A percentile compares a stretch with the other conserved stretches of the same genome.
Evolutionary conservation across 2,888 invertebrate genomes (phyloP).

Genomic region (Mystacides longicornis): DNA sequence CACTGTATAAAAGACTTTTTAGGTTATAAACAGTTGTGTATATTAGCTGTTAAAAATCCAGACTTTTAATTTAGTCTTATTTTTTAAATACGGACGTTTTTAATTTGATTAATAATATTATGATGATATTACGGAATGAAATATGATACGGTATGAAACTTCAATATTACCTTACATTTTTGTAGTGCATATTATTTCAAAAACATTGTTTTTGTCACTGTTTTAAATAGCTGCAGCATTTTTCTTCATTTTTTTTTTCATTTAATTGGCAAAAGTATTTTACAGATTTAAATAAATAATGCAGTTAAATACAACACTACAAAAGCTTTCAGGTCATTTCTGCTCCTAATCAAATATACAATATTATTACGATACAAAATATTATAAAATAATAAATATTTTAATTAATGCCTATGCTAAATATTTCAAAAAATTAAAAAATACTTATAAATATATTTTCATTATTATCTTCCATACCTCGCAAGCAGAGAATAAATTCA

Average conservation of each 20-base stretch:
- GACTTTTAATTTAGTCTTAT: too few species aligned
- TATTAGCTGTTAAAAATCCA: too few species aligned
- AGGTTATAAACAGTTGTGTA: too few species aligned
- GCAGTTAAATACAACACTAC: conserved; percentile 26
- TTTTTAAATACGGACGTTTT: too few species aligned
- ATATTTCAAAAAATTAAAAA: conserved; percentile 26
- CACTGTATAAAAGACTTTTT: too few species aligned
- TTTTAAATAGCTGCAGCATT: neutral
- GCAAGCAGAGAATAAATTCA: too few species aligned
- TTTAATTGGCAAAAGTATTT: neutral
- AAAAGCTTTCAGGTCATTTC: conserved; percentile 20
- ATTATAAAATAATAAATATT: neutral
- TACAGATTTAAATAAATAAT: conserved; percentile 2
- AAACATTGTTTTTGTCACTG: neutral
- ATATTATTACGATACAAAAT: conserved; percentile 13
- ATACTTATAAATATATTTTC: conserved; percentile 1
- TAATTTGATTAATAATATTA: too few species aligned
- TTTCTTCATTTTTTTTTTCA: neutral
- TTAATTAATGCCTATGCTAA: conserved; percentile 6
- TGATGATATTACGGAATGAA: too few species aligned
- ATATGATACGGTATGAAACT: too few species aligned
- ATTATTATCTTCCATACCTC: too few species aligned
- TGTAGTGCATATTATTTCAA: neutral
- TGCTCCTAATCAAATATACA: conserved; percentile 22
- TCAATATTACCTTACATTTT: neutral